Evolutionary conservation across 1,140 invertebrate genomes (phyloP), one percentile per base, ranked within the genome.

Genomic region (Rhopalosiphum padi): DNA sequence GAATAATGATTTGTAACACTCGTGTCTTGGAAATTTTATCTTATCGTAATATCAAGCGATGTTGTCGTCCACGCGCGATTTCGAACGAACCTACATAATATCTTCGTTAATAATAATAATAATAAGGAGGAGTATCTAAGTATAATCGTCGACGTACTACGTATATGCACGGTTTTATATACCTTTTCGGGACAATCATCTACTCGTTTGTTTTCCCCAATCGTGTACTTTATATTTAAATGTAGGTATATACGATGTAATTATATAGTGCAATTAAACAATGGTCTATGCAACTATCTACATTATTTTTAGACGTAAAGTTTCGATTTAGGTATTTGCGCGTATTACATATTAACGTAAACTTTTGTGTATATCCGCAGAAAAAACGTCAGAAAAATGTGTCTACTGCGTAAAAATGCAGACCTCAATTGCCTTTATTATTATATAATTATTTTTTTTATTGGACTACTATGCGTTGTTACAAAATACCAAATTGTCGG

Each of bases 1-100:
- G 86, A 48, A 87, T 87, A 88, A 88, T 48, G 30, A 88, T 88
- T 88, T 88, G 46, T 88, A 48, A 88, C 46, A 43, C 43, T 43
- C 43, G 60, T 77, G 60, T 77, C 60, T 77, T 77, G n/a, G n/a
- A 77, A 77, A 77, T 77, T 68, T 77, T 77, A 77, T 77, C 60
- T 77, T 77, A n/a, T 77, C 60, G 30, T 77, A 77, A 77, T 77
- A 77, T 46, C 43, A 30, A 11, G 15, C 15, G 43, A 87, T n/a
- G 60, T 68, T 68, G 60, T 77, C 60, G 15, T 77, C 60, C 60
- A 60, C 11, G 55, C 55, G 60, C 30, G 30, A 77, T 77, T 77
- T 77, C 60, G 60, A 77, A 77, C n/a, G 30, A 77, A 77, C 30
- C 60, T 77, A 18, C 60, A 53, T 53, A 53, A 77, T n/a, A 77